These are phyloP conservation scores for Dasyprocta punctata DNA, from an alignment of 2,113 vertebrate genomes.

Conservation along the genomic window DNA sequence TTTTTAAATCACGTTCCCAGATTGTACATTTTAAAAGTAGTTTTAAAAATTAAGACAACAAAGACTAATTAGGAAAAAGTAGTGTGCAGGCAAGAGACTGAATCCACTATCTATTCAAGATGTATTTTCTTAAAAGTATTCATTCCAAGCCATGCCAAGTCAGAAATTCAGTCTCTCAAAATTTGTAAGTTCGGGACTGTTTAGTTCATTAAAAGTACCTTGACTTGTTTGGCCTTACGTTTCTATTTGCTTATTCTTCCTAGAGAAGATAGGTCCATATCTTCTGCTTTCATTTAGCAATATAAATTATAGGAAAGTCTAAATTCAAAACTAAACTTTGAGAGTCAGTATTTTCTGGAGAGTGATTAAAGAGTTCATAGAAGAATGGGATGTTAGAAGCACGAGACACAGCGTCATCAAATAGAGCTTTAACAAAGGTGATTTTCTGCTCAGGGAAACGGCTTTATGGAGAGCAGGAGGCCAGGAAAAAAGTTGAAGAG, in stretches of 20 bases:
- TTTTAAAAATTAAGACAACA: background rate
- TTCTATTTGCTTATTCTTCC: background rate
- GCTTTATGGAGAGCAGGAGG: background rate
- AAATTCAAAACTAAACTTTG: background rate
- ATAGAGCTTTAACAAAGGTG: background rate
- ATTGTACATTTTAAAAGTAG: background rate
- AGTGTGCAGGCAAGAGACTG: background rate
- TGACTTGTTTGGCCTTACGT: slow-evolving; percentile 4
- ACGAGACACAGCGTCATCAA: background rate
- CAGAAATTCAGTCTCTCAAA: slow-evolving; percentile 12
- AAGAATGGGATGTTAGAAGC: background rate
- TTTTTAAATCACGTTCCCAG: background rate
- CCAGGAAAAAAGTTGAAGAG: background rate
- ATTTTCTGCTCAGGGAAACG: background rate
- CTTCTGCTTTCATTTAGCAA: background rate
- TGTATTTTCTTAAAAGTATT: background rate
- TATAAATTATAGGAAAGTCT: background rate
- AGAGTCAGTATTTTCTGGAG: background rate
- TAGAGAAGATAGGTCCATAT: background rate
- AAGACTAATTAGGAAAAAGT: background rate
- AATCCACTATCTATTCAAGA: background rate
- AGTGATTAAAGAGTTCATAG: background rate
- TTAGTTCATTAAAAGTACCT: background rate
- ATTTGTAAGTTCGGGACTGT: background rate
- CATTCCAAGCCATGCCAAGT: background rate